phyloP scores from a whole-genome alignment of 2,113 vertebrate species.

The Caranx ignobilis region DNA sequence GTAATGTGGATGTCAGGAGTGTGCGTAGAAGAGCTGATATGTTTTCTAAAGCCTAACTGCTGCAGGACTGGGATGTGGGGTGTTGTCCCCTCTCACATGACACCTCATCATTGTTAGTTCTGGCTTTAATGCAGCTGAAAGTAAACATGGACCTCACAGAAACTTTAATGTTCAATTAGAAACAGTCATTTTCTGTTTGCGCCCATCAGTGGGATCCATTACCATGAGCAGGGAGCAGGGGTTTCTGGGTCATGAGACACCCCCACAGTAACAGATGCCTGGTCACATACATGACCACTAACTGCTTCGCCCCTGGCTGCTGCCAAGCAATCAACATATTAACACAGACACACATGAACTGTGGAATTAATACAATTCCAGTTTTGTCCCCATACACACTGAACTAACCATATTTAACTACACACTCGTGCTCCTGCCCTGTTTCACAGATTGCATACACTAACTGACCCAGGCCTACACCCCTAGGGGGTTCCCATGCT shows the following conservation, averaged over 20 bases:
- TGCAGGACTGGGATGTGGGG: too few species aligned
- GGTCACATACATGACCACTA: conserved; percentile 43
- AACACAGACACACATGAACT: background rate
- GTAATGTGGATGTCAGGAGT: too few species aligned
- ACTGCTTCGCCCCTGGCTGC: conserved; percentile 42
- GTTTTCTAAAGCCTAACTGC: too few species aligned
- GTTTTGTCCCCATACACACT: conserved; percentile 31
- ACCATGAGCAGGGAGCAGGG: background rate
- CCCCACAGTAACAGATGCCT: conserved; percentile 43
- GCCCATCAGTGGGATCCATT: background rate
- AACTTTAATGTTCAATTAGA: too few species aligned
- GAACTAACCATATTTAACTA: conserved; percentile 36
- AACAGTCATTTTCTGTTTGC: too few species aligned
- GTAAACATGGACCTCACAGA: too few species aligned
- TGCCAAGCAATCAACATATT: conserved; percentile 21
- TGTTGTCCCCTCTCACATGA: too few species aligned
- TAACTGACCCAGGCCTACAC: conserved; percentile 49
- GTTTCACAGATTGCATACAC: conserved; percentile 26
- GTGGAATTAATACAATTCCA: conserved; percentile 31
- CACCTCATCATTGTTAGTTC: too few species aligned
- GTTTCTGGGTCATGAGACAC: conserved; percentile 36
- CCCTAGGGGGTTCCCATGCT: conserved; percentile 68
- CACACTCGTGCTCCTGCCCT: conserved; percentile 10
- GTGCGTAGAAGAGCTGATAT: too few species aligned
- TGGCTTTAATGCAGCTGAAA: too few species aligned